A percentile compares a stretch with the other conserved stretches of the same genome.
These are phyloP conservation scores for Rosalia funebris DNA, from an alignment of 2,888 invertebrate genomes.

Conservation along the genomic window DNA sequence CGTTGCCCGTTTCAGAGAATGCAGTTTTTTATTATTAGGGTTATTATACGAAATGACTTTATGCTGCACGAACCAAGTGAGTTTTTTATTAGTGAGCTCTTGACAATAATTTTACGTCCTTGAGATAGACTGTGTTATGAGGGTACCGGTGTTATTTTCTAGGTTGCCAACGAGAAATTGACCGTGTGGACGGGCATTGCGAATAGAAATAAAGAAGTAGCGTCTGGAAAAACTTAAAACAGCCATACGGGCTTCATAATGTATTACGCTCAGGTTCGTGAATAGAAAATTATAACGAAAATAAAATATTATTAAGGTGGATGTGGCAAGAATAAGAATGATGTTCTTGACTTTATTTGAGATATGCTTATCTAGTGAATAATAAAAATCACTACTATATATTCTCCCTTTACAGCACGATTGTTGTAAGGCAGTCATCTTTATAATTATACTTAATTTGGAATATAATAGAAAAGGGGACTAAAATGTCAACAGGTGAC, in stretches of 20 bases:
- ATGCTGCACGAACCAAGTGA: not conserved
- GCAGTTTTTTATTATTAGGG: not conserved
- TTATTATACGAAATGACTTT: not conserved
- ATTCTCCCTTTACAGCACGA: no score
- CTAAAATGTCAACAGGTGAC: no score
- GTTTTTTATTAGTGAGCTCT: constrained; percentile 4
- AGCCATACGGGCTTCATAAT: constrained; percentile 35
- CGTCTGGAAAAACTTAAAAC: constrained; percentile 31
- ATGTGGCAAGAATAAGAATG: no score
- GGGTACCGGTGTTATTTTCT: constrained; percentile 39
- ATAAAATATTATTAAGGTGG: no score
- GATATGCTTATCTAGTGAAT: no score
- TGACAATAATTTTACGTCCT: constrained; percentile 31
- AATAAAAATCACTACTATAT: no score
- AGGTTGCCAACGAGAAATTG: constrained; percentile 30
- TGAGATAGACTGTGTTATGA: constrained; percentile 36
- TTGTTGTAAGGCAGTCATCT: no score
- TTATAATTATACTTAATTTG: no score
- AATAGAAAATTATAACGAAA: constrained; percentile 10
- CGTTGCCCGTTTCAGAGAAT: no score
- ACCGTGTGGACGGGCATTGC: constrained; percentile 10
- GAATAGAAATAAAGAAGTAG: constrained; percentile 35
- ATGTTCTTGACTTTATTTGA: no score
- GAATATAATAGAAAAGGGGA: no score
- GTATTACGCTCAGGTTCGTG: constrained; percentile 9